These are phyloP conservation scores for Amphiprion ocellaris DNA, from an alignment of 2,113 vertebrate genomes.

Conservation along the genomic window DNA sequence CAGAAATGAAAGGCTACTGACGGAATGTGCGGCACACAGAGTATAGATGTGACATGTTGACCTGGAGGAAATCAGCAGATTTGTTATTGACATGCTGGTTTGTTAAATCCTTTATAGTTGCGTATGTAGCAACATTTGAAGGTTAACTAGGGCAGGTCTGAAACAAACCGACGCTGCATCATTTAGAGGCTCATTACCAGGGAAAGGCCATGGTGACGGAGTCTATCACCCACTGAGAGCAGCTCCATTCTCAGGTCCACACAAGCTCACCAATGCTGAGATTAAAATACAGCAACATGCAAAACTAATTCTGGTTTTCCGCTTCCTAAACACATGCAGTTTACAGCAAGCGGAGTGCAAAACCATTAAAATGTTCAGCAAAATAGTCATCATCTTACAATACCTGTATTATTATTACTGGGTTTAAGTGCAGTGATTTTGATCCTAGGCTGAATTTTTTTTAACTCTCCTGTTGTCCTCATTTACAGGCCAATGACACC, in stretches of 20 bases:
- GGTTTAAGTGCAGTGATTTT: no score
- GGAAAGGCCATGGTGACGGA: conserved; percentile 14
- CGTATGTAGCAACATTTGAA: conserved; percentile 23
- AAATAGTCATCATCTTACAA: no score
- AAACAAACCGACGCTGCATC: conserved; percentile 33
- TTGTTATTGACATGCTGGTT: conserved; percentile 42
- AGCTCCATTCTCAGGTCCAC: conserved; percentile 7
- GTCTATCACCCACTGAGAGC: conserved; percentile 7
- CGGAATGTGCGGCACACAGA: not conserved
- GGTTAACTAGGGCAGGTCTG: conserved; percentile 45
- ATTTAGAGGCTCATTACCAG: conserved; percentile 51
- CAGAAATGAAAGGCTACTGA: conserved; percentile 38
- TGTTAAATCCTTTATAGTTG: conserved; percentile 43
- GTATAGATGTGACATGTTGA: conserved; percentile 52
- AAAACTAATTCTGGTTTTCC: not conserved
- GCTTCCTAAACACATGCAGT: not conserved
- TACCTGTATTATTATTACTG: no score
- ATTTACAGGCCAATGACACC: no score
- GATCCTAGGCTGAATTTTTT: no score
- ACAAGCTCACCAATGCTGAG: not conserved
- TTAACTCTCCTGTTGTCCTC: no score
- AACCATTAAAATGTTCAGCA: no score
- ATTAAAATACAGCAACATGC: not conserved
- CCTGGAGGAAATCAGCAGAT: conserved; percentile 39
- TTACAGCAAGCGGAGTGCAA: no score